phyloP scores from a whole-genome alignment of 2,888 invertebrate genomes.

The Andricus quercusramuli region DNA sequence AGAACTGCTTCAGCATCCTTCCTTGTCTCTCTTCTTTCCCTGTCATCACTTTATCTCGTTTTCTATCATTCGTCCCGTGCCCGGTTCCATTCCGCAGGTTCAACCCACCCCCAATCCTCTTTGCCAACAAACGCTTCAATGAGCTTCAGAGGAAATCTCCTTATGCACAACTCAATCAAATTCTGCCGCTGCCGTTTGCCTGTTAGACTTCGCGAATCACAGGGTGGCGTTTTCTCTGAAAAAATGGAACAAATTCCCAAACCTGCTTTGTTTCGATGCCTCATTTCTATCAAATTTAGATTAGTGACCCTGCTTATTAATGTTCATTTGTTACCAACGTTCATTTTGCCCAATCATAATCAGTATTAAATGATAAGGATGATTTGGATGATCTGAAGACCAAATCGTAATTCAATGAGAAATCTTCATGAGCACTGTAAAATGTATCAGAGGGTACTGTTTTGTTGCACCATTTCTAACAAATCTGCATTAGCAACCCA shows the following conservation, averaged over 20 bases:
- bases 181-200: conserved; percentile 63
- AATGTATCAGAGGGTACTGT: too few relatives aligned
- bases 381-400: too few relatives aligned
- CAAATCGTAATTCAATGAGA: too few relatives aligned
- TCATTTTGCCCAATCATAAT: too few relatives aligned
- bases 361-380: too few relatives aligned
- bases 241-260: not conserved
- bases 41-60: conserved; percentile 37
- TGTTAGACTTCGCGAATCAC: conserved; percentile 38
- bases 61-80: conserved; percentile 38
- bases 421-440: too few relatives aligned
- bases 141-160: conserved; percentile 71
- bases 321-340: too few relatives aligned
- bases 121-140: conserved; percentile 72
- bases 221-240: not conserved
- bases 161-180: conserved; percentile 75
- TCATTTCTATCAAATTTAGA: too few relatives aligned
- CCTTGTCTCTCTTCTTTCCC: conserved; percentile 46
- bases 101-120: conserved; percentile 71
- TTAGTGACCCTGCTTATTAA: too few relatives aligned
- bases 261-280: conserved; percentile 39
- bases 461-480: too few relatives aligned
- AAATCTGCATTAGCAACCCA: too few relatives aligned
- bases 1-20: conserved; percentile 18
- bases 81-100: conserved; percentile 55